Evolutionary conservation across 2,113 vertebrate genomes (phyloP).

Genomic region (Carassius gibelio): DNA sequence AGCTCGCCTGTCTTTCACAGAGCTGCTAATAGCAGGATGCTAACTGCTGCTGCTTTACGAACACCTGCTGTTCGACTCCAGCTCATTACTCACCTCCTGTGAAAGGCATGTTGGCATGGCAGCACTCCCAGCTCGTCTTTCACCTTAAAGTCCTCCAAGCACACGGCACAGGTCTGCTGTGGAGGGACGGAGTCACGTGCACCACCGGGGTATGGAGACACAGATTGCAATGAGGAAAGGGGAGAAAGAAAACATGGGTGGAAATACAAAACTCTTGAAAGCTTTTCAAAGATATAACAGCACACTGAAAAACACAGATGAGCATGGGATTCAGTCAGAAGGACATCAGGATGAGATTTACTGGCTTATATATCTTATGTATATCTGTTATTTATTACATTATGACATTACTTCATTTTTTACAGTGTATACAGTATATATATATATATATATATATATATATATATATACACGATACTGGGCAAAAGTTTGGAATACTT

Average conservation of each 20-base stretch:
- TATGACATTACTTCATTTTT: too few species aligned
- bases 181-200: constrained; percentile 38
- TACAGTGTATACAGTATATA: too few species aligned
- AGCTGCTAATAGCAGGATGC: constrained; percentile 12
- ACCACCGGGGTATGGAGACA: constrained; percentile 7
- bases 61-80: neutral
- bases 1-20: neutral
- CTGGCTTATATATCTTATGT: too few species aligned
- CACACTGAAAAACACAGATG: too few species aligned
- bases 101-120: constrained; percentile 91
- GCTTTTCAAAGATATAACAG: too few species aligned
- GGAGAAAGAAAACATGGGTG: neutral
- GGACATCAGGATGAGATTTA: too few species aligned
- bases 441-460: too few species aligned
- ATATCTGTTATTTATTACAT: too few species aligned
- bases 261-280: too few species aligned
- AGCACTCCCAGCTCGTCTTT: constrained; percentile 91
- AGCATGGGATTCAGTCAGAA: too few species aligned
- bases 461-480: too few species aligned
- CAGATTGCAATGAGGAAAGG: neutral
- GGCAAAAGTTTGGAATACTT: too few species aligned
- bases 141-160: constrained; percentile 88
- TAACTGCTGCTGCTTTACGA: constrained; percentile 4
- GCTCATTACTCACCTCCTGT: constrained; percentile 81
- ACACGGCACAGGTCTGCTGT: constrained; percentile 91